Conservation (phyloP, 2,797 vertebrate genomes). For the Tapera naevia region DNA sequence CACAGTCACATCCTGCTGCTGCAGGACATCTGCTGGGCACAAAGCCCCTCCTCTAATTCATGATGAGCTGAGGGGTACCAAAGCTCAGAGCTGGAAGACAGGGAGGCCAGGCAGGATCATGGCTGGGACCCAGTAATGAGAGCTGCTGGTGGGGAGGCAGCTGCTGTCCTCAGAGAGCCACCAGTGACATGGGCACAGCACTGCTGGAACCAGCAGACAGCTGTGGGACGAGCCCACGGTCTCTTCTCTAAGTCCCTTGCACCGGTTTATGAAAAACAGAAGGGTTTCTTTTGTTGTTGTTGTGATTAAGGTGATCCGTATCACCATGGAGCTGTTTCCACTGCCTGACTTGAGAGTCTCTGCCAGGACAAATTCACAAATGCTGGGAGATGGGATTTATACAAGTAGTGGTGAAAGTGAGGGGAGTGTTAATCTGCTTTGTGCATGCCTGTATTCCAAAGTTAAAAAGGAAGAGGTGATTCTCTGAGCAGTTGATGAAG, state of each 20-base stretch:
- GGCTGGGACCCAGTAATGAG: background rate
- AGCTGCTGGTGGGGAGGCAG: background rate
- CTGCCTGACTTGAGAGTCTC: background rate
- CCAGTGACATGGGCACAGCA: background rate
- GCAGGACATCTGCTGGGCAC: background rate
- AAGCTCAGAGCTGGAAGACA: background rate
- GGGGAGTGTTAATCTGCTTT: background rate
- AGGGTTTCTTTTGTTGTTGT: background rate
- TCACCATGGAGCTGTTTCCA: background rate
- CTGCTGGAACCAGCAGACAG: background rate
- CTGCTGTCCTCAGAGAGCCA: background rate
- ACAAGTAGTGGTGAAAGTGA: background rate
- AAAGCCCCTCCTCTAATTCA: background rate
- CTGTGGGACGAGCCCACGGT: background rate
- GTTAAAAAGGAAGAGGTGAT: background rate
- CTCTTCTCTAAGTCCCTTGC: background rate
- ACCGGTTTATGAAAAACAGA: background rate
- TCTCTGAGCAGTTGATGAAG: background rate
- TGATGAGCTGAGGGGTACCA: background rate
- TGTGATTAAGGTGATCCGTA: background rate
- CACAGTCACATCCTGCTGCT: background rate
- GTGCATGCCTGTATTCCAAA: background rate
- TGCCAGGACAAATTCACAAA: background rate
- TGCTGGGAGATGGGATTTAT: background rate
- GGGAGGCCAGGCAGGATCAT: background rate